Evolutionary conservation across 2,113 vertebrate species (phyloP).

Genomic region (Cariama cristata): DNA sequence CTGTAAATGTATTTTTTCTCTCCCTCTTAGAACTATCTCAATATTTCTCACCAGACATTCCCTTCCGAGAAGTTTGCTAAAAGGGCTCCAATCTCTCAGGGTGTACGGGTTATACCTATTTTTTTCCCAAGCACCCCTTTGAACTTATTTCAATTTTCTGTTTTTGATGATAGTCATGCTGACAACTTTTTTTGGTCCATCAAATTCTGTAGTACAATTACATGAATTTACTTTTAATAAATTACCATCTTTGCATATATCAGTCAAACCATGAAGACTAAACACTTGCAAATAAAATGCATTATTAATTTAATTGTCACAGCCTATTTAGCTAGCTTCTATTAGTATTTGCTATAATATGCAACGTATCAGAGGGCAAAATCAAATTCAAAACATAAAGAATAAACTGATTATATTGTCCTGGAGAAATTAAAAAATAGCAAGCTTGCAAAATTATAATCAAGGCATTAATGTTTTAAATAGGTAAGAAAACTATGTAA

Average conservation of each 20-base stretch:
- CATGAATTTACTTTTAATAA: conserved; percentile 98
- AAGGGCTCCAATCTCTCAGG: background rate
- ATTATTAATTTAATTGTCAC: conserved; percentile 94
- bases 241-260: conserved; percentile 98
- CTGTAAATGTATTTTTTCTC: background rate
- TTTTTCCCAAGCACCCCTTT: conserved; percentile 46
- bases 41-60: conserved; percentile 16
- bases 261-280: conserved; percentile 93
- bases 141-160: conserved; percentile 76
- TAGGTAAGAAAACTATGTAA: conserved; percentile 72
- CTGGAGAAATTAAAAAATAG: conserved; percentile 76
- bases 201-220: conserved; percentile 91
- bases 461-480: conserved; percentile 76
- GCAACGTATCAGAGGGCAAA: conserved; percentile 72
- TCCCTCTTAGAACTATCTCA: background rate
- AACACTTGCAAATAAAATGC: conserved; percentile 95
- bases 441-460: conserved; percentile 78
- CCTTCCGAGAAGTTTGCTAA: conserved; percentile 28
- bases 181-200: conserved; percentile 95
- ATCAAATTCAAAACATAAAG: conserved; percentile 78
- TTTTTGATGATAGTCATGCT: conserved; percentile 90
- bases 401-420: conserved; percentile 77
- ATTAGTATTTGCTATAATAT: conserved; percentile 79
- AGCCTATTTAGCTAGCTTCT: conserved; percentile 82
- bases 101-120: background rate